Base-by-base conservation (phyloP, 1,140 invertebrate genomes). In the Drosophila orena region DNA sequence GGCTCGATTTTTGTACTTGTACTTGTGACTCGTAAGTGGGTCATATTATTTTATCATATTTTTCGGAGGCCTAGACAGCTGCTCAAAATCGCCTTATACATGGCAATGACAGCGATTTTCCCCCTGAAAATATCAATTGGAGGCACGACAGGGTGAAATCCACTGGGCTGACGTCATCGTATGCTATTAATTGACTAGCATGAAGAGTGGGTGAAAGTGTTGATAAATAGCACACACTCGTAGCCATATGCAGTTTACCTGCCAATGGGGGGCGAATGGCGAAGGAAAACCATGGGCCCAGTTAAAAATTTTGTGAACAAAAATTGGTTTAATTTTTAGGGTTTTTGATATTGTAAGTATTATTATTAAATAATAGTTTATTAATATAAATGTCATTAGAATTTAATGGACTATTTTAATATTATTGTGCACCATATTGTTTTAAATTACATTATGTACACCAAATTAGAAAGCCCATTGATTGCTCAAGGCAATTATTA, bases 21-120 rank as follows among this genome's bases (percentile, higher is more conserved):
- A n/a, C 6, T 60, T 61, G 40, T 60, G 34, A 47, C 54, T 59
- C 34, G 61, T 59, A 88, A 88, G 79, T 86, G 79, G 81, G 81
- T 86, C 81, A 88, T 59, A 81, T 83, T 56, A 70, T 69, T 70
- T 46, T 69, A 46, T 24, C 24, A 69, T 69, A 15, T 47, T 57
- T 88, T 81, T 79, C 27, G 40, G 61, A 54, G 54, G 77, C 72
- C 66, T 50, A 30, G 10, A 34, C n/a, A 27, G 24, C 27, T n/a
- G 15, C 68, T 81, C 60, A 78, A 74, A 65, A 79, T 60, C 59
- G 42, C 24, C 8, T 30, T 8, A 10, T 30, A 30, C 7, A 60
- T 57, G 78, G 75, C 83, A 81, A 55, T 62, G 54, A 30, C 35
- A 55, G 34, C 38, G 17, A 22, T 43, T 50, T 30, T 22, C 30